A percentile compares a stretch with the other conserved stretches of the same genome.
Evolutionary conservation across 2,797 vertebrate genomes (phyloP).

Genomic region (Spondyliosoma cantharus): DNA sequence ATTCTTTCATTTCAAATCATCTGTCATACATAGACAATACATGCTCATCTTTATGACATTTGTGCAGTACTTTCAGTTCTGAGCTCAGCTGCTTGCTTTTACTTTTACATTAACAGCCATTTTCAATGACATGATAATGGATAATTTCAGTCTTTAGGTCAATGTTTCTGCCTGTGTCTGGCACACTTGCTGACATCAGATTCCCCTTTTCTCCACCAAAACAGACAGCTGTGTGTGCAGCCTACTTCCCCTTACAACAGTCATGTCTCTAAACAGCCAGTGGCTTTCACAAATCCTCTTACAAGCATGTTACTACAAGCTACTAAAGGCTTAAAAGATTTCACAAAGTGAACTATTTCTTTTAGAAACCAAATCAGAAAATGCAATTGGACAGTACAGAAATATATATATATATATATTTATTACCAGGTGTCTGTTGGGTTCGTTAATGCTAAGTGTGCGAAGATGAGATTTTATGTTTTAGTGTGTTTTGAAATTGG

Average conservation of each 20-base stretch:
- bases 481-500: background rate
- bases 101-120: background rate
- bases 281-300: slow-evolving; percentile 5
- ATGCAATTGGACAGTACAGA: slow-evolving; percentile 1
- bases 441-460: background rate
- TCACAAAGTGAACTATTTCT: background rate
- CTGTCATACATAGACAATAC: background rate
- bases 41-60: background rate
- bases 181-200: slow-evolving; percentile 24
- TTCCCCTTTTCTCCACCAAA: slow-evolving; percentile 51
- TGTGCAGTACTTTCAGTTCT: background rate
- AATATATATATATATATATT: too few relatives aligned
- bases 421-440: background rate
- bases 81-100: background rate
- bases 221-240: slow-evolving; percentile 35
- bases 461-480: background rate
- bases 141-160: background rate
- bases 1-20: background rate
- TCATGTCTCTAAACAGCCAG: slow-evolving; percentile 17
- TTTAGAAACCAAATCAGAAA: background rate
- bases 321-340: background rate
- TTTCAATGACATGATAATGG: slow-evolving; percentile 26
- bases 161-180: slow-evolving; percentile 28
- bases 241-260: slow-evolving; percentile 43
- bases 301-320: background rate